Evolutionary conservation across 2,113 vertebrate species (phyloP).

Genomic region (Elanus axillaris): DNA sequence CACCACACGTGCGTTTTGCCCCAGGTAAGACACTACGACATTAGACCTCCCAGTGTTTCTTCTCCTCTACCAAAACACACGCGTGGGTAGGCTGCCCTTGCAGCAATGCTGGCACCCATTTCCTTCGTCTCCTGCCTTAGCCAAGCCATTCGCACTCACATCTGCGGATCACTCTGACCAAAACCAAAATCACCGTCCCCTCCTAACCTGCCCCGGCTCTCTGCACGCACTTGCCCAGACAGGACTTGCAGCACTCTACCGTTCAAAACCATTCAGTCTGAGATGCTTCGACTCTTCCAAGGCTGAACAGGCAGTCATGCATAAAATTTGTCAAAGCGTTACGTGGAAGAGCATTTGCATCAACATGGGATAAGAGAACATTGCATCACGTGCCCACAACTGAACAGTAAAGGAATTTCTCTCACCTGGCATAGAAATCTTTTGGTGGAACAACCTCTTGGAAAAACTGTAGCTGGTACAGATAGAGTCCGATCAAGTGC

Average conservation of each 20-base stretch:
- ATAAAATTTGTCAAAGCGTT: background rate
- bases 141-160: background rate
- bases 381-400: background rate
- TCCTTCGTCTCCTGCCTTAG: background rate
- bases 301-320: background rate
- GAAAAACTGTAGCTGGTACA: constrained; percentile 98
- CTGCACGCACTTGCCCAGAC: background rate
- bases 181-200: background rate
- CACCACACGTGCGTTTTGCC: background rate
- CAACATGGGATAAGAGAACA: background rate
- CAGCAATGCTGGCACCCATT: background rate
- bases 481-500: constrained; percentile 92
- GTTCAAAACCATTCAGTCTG: background rate
- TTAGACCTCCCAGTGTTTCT: background rate
- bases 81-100: background rate
- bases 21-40: background rate
- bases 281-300: background rate
- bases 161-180: background rate
- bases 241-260: background rate
- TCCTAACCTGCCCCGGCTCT: background rate
- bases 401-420: background rate
- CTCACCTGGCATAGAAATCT: constrained; percentile 89
- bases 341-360: background rate
- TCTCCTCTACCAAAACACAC: background rate
- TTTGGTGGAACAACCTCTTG: constrained; percentile 85